Evolutionary conservation across 2,797 vertebrate species (phyloP), one percentile per base, ranked within the genome.

Genomic region (Luscinia luscinia): DNA sequence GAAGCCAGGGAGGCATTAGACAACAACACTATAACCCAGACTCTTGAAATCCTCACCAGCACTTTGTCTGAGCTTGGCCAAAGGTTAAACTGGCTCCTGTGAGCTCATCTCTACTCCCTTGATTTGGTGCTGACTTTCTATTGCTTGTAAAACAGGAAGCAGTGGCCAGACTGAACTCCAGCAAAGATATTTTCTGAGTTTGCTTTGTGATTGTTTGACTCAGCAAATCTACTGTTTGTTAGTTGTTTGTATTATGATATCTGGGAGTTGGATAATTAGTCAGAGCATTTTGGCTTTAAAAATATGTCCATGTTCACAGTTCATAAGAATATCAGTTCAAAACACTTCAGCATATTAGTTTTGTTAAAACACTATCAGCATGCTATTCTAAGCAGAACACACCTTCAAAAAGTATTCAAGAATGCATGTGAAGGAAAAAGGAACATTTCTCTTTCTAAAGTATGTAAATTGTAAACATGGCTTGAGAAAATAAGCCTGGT

Each of bases 371-470:
- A 41, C 43, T 62, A 43, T 41, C 36, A 26, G 7, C 40, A 54
- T 2, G 2, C 57, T 68, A 2, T n/a, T 79, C 40, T 81, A 75
- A 83, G 72, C 22, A 79, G 73, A 64, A 66, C 91, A 81, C 69
- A 78, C 80, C 89, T 94, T 88, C 12, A 4, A 43, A 69, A 79
- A 90, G 34, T 38, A 92, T 86, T 94, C 55, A 75, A 49, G 80
- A 90, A 66, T 18, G n/a, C 55, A 20, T 51, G 22, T 16, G 55
- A 68, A 79, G 72, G 73, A 88, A 94, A 94, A 91, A 80, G 11
- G 36, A 92, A 55, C 49, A 62, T 94, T 92, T 75, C 32, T 73
- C 18, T 81, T 92, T 86, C 74, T 63, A 75, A 82, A 90, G 61
- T 28, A 58, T 12, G n/a, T 8, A 86, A 68, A 84, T 58, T 87